Percentiles rank a stretch among this genome's conserved stretches.
Conservation (phyloP, 2,888 invertebrate genomes). For the Microchrysa polita region DNA sequence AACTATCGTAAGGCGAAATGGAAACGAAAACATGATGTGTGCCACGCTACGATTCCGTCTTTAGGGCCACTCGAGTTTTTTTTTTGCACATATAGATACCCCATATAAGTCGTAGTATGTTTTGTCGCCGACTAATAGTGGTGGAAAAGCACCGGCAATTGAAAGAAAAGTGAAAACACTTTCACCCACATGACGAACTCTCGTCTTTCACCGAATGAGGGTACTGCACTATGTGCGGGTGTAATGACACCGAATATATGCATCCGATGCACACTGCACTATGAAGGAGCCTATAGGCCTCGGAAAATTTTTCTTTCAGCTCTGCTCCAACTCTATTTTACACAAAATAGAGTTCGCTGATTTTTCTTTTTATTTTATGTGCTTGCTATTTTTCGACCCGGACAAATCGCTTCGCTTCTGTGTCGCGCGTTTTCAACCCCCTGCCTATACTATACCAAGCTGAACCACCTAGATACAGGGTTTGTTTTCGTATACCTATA, state of each 20-base stretch:
- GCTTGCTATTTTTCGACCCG: too few species aligned
- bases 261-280: not conserved
- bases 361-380: too few species aligned
- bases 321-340: too few species aligned
- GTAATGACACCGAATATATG: constrained; percentile 32
- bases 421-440: too few species aligned
- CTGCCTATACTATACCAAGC: too few species aligned
- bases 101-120: not conserved
- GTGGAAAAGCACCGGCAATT: constrained; percentile 22
- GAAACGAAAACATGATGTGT: constrained; percentile 24
- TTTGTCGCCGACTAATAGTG: constrained; percentile 1
- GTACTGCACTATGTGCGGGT: constrained; percentile 32
- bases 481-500: constrained; percentile 1
- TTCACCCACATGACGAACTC: constrained; percentile 13
- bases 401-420: too few species aligned
- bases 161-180: constrained; percentile 38
- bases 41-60: constrained; percentile 17
- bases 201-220: constrained; percentile 11
- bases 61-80: not conserved
- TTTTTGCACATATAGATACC: too few species aligned
- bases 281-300: not conserved
- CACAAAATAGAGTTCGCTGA: too few species aligned
- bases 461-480: not conserved
- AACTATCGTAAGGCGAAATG: constrained; percentile 24
- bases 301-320: not conserved